phyloP scores from a whole-genome alignment of 2,113 vertebrate species.

The Myodes glareolus region DNA sequence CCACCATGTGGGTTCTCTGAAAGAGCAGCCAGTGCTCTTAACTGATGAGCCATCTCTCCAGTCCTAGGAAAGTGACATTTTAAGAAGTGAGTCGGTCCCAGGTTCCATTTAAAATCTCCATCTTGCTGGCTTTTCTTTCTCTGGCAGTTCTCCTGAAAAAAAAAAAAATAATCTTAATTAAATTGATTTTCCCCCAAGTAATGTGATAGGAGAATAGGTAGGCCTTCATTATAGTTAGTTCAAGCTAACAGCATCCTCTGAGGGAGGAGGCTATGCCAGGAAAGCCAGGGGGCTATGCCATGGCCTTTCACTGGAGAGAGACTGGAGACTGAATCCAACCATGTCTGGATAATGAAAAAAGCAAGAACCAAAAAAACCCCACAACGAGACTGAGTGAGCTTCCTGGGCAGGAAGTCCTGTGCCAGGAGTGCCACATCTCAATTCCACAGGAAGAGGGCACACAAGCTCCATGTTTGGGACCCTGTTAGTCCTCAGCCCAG shows the following conservation, averaged over 20 bases:
- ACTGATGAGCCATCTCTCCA: background rate
- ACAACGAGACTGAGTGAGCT: background rate
- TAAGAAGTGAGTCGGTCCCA: constrained; percentile 14
- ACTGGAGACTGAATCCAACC: background rate
- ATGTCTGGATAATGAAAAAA: background rate
- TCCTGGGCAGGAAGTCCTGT: background rate
- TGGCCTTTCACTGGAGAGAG: background rate
- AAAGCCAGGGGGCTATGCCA: background rate
- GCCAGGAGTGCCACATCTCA: background rate
- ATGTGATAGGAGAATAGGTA: background rate
- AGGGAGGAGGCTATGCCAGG: background rate
- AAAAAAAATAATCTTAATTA: too few species aligned
- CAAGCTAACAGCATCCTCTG: background rate
- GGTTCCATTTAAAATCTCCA: background rate
- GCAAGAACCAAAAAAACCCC: background rate
- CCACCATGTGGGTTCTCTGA: too few species aligned
- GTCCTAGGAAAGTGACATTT: constrained; percentile 9
- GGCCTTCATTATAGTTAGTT: background rate
- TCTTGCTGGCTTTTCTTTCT: background rate
- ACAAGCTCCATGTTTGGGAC: background rate
- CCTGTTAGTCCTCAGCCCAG: background rate
- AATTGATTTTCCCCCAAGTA: too few species aligned
- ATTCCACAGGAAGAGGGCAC: background rate
- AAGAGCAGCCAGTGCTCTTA: background rate
- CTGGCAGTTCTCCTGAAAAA: background rate